Evolutionary conservation across 2,113 vertebrate genomes (phyloP).

Genomic region (Pungitius pungitius): DNA sequence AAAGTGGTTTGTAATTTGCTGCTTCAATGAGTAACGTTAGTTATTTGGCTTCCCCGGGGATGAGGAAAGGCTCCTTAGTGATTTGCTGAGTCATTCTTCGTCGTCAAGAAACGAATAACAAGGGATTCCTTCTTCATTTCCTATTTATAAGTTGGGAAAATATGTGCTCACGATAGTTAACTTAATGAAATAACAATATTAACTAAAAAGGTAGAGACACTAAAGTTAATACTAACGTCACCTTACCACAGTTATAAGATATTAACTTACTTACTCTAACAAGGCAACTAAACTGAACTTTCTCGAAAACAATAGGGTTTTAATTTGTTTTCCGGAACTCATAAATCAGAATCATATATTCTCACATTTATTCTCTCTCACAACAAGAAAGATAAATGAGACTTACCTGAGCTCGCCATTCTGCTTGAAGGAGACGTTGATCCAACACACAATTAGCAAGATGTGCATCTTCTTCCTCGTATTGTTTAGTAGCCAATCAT

Average conservation of each 20-base stretch:
- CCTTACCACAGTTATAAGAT: not conserved
- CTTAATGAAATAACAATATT: not conserved
- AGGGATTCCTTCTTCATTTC: not conserved
- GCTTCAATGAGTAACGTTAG: not conserved
- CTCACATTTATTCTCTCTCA: no score
- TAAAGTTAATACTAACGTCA: not conserved
- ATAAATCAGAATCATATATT: not conserved
- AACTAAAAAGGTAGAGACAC: not conserved
- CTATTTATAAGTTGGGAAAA: not conserved
- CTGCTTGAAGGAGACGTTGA: not conserved
- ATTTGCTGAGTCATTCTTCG: slow-evolving; percentile 30
- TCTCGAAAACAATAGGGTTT: not conserved
- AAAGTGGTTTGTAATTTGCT: not conserved
- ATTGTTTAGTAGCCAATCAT: slow-evolving; percentile 4
- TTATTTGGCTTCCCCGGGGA: accelerated
- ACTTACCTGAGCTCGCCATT: slow-evolving; percentile 66
- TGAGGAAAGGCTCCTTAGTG: not conserved
- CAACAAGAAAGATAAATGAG: not conserved
- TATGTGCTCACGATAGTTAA: not conserved
- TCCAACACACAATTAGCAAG: accelerated
- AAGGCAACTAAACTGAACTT: not conserved
- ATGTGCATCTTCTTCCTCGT: not conserved
- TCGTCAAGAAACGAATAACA: accelerated
- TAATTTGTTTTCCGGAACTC: not conserved
- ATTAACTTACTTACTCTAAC: not conserved